A percentile compares a stretch with the other conserved stretches of the same genome.
Conservation (phyloP, 2,113 vertebrate species). For the Tupaia chinensis region DNA sequence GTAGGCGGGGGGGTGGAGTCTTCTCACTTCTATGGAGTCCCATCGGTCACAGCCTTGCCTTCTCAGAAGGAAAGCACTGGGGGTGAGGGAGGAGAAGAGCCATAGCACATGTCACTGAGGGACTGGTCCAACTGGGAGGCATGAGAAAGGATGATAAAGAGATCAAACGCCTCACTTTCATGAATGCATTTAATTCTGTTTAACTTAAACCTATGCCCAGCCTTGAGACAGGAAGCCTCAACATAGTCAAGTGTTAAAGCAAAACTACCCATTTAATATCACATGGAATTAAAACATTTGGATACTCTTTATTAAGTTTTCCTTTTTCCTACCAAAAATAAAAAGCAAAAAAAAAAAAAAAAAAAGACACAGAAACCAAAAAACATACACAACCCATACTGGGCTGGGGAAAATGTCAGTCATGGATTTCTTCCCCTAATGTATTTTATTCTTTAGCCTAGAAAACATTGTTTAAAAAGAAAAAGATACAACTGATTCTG, state of each 20-base stretch:
- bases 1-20: not conserved
- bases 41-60: not conserved
- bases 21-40: constrained; percentile 15
- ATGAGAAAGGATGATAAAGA: constrained; percentile 57
- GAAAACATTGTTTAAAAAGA: constrained; percentile 73
- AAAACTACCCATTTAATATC: constrained; percentile 75
- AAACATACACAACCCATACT: constrained; percentile 55
- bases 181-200: constrained; percentile 48
- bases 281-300: constrained; percentile 75
- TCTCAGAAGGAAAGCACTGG: constrained; percentile 8
- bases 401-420: constrained; percentile 60
- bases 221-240: constrained; percentile 54
- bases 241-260: constrained; percentile 71
- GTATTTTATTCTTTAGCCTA: constrained; percentile 78
- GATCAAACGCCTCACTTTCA: constrained; percentile 44
- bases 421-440: constrained; percentile 72
- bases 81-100: constrained; percentile 33
- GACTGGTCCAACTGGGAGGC: not conserved
- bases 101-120: constrained; percentile 26
- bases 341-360: constrained; percentile 3
- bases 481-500: constrained; percentile 80
- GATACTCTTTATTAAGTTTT: constrained; percentile 75
- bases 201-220: constrained; percentile 69
- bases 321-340: constrained; percentile 67
- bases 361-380: constrained; percentile 53